phyloP scores from a whole-genome alignment of 2,888 invertebrate genomes.

The Tenthredo mesomela region DNA sequence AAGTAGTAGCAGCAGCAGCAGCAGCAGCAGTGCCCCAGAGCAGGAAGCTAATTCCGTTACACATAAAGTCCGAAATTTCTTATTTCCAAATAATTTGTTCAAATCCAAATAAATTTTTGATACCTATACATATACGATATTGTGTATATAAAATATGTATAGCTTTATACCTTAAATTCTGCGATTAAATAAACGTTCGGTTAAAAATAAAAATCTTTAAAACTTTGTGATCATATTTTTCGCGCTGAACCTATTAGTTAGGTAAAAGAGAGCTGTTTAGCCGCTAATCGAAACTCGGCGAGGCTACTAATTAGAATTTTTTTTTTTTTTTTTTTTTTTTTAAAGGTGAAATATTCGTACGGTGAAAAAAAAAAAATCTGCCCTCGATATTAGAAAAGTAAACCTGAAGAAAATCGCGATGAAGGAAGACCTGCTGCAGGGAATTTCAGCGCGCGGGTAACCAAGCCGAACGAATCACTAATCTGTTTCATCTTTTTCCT shows the following conservation, averaged over 20 bases:
- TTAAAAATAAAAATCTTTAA: too few relatives aligned
- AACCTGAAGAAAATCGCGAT: neutral
- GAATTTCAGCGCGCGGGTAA: neutral
- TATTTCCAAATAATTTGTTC: neutral
- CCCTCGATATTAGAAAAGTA: neutral
- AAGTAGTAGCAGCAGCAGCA: neutral
- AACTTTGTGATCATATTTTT: neutral
- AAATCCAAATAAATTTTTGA: neutral
- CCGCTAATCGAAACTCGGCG: conserved; percentile 41
- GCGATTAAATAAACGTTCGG: too few relatives aligned
- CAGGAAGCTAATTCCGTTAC: neutral
- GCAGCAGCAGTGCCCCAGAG: neutral
- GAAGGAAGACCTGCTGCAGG: too few relatives aligned
- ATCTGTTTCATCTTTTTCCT: conserved; percentile 24
- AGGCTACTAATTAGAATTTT: conserved; percentile 38
- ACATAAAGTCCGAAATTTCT: neutral
- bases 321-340: neutral
- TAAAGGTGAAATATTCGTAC: conserved; percentile 32
- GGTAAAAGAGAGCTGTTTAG: neutral
- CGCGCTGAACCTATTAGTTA: neutral
- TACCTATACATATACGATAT: too few relatives aligned
- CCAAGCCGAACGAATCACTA: conserved; percentile 20
- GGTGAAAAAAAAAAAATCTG: conserved; percentile 8
- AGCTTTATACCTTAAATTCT: too few relatives aligned
- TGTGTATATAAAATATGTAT: too few relatives aligned